Conservation (phyloP, 2,888 invertebrate species). For the Calameuta filiformis region DNA sequence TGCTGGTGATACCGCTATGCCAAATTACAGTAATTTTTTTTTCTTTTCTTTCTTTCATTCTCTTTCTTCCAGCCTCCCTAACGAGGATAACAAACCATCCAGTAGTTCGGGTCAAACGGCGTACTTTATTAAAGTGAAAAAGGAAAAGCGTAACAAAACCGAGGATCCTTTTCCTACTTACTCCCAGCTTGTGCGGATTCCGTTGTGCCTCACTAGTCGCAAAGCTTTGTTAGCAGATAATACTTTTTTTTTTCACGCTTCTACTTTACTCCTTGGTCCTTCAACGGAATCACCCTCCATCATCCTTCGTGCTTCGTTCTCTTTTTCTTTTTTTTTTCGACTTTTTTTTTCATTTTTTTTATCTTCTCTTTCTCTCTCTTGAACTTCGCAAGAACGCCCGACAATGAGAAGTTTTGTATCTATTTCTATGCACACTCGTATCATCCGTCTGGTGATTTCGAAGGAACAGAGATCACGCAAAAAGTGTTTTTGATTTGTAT, state of each 20-base stretch:
- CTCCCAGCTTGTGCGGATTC: not conserved
- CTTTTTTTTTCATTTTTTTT: not conserved
- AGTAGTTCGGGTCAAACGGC: not conserved
- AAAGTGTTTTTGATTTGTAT: not conserved
- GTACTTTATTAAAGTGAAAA: not conserved
- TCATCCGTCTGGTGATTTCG: no score
- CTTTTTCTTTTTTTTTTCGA: not conserved
- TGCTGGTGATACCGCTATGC: not conserved
- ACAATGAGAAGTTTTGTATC: not conserved
- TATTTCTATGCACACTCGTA: no score
- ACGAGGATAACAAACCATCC: not conserved
- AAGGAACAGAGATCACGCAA: not conserved
- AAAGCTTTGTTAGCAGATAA: not conserved
- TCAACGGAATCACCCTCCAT: not conserved
- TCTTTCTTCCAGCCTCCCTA: not conserved
- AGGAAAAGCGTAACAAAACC: slow-evolving; percentile 1
- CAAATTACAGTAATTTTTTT: slow-evolving; percentile 1
- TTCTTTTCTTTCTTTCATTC: not conserved
- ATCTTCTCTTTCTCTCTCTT: not conserved
- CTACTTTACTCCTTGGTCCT: not conserved
- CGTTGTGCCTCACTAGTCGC: not conserved
- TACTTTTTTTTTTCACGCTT: not conserved
- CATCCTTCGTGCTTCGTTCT: not conserved
- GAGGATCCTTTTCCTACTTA: not conserved
- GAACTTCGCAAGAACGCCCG: not conserved